Conservation (phyloP, 2,797 vertebrate species). For the Ctenosaura bakeri region DNA sequence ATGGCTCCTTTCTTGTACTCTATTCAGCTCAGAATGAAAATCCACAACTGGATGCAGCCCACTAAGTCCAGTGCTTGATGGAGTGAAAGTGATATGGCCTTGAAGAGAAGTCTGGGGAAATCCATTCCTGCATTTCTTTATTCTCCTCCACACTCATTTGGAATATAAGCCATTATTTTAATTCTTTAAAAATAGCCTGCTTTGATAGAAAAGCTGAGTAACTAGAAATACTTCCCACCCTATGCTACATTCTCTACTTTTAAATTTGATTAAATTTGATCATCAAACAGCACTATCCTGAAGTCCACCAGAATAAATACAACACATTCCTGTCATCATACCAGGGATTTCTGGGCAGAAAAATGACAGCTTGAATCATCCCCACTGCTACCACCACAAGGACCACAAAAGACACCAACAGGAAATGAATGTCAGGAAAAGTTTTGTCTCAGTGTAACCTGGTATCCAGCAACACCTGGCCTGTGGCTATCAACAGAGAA, state of each 20-base stretch:
- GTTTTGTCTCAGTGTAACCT: neutral
- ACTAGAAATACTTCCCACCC: neutral
- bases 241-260: neutral
- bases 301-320: neutral
- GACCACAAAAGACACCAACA: neutral
- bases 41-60: too few species aligned
- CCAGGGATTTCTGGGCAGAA: neutral
- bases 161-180: neutral
- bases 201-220: neutral
- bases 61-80: neutral
- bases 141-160: neutral
- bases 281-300: neutral
- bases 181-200: too few species aligned
- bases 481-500: neutral
- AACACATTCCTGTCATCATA: neutral
- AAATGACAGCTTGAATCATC: neutral
- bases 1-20: too few species aligned
- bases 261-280: neutral
- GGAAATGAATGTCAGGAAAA: neutral
- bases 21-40: too few species aligned
- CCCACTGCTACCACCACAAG: neutral
- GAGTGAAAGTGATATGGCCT: neutral
- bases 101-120: neutral
- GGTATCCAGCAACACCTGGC: neutral
- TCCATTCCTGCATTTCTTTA: neutral